Percentiles rank a stretch among this genome's conserved stretches.
phyloP scores from a whole-genome alignment of 2,113 vertebrate genomes.

The Pseudorhombus dupliciocellatus region DNA sequence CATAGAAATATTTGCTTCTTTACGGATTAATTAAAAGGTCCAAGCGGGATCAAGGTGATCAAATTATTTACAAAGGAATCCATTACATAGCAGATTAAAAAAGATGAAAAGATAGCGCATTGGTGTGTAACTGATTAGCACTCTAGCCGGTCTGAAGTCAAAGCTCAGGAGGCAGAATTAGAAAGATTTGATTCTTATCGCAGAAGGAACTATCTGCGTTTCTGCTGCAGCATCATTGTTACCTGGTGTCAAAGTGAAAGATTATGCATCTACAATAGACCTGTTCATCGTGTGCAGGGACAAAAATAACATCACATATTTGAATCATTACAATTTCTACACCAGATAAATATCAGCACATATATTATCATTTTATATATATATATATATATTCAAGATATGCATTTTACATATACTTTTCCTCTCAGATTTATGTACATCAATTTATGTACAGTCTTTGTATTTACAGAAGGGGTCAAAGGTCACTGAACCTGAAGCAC shows the following conservation, averaged over 20 bases:
- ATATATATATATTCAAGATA: conserved; percentile 81
- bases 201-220: conserved; percentile 48
- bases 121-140: conserved; percentile 33
- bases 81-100: conserved; percentile 10
- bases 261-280: conserved; percentile 69
- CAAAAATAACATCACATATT: conserved; percentile 78
- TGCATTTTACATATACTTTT: conserved; percentile 79
- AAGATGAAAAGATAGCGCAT: conserved; percentile 15
- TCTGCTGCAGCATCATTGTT: conserved; percentile 67
- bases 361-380: conserved; percentile 81
- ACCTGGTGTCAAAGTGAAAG: conserved; percentile 72
- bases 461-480: conserved; percentile 80
- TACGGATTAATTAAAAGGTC: conserved; percentile 9
- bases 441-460: conserved; percentile 79
- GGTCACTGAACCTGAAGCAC: conserved; percentile 77
- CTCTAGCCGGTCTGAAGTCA: conserved; percentile 35
- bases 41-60: neutral
- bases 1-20: conserved; percentile 1
- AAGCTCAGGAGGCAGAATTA: conserved; percentile 43
- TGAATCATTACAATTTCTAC: conserved; percentile 77
- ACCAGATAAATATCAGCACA: conserved; percentile 82
- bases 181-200: conserved; percentile 33
- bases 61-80: conserved; percentile 14
- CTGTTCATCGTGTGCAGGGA: conserved; percentile 77
- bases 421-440: conserved; percentile 82